These are phyloP conservation scores for Ceratosolen fusciceps DNA, from an alignment of 1,140 invertebrate genomes.

Conservation along the genomic window DNA sequence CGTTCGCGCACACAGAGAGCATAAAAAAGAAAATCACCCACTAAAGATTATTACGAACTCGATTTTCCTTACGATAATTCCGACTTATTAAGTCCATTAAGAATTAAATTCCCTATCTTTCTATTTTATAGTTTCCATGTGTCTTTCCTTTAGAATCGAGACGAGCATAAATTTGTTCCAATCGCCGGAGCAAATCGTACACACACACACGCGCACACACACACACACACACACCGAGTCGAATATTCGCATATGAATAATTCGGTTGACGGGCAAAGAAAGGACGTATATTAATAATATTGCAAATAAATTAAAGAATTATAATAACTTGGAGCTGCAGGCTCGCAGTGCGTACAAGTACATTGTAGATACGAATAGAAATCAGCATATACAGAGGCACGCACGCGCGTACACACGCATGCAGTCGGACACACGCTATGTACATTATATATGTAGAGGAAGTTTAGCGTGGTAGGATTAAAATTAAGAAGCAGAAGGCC, in stretches of 20 bases:
- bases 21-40: slow-evolving; percentile 14
- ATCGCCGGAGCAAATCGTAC: not conserved
- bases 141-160: slow-evolving; percentile 5
- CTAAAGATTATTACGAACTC: slow-evolving; percentile 7
- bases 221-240: no score
- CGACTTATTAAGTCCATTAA: not conserved
- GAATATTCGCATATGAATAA: no score
- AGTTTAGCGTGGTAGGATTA: slow-evolving; percentile 19
- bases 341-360: no score
- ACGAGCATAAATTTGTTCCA: slow-evolving; percentile 3
- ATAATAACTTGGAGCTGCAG: no score
- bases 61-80: slow-evolving; percentile 1
- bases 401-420: not conserved
- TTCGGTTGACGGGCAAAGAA: not conserved
- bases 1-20: not conserved
- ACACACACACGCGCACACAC: no score
- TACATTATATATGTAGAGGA: slow-evolving; percentile 9
- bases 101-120: not conserved
- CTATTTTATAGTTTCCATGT: not conserved
- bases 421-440: slow-evolving; percentile 21
- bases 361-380: no score
- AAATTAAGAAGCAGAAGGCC: slow-evolving; percentile 32
- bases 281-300: slow-evolving; percentile 15
- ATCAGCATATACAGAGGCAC: no score
- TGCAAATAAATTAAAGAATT: not conserved